Base-by-base conservation (phyloP, 2,113 vertebrate species). In the Campylomormyrus tamandua region DNA sequence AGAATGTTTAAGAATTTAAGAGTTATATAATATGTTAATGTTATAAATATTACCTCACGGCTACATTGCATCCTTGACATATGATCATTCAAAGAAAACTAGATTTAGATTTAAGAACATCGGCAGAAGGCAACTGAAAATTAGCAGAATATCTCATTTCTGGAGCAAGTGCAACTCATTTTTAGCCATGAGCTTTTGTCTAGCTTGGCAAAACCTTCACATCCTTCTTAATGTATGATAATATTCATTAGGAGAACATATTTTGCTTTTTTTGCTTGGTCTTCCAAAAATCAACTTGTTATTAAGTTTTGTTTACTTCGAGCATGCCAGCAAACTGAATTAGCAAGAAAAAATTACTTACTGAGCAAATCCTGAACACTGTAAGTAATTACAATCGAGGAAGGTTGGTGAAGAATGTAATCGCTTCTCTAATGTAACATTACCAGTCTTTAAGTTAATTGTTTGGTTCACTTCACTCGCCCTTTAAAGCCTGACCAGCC, bases 341-440 rank as follows among this genome's bases (percentile, higher is more conserved):
- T 70, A 70, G 62, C 62, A 52, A 48, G 45, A n/a, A 48, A 86
- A 85, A 52, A 86, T 31, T 52, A 86, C 46, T 86, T 86, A 86
- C 48, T 27, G 48, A 50, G 48, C 24, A 50, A 86, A 27, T 86
- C 46, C 48, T 15, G 46, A 31, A 52, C 21, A 50, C 46, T 27
- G n/a, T 49, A 84, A 84, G 19, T 83, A 49, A 86, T 50, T 86
- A 21, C 77, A 42, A 45, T 45, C 35, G 13, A 86, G 48, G 49
- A 45, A 17, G 13, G 10, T 9, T 86, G 48, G 46, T 86, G 24
- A 48, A 49, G n/a, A 48, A 50, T 19, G 84, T 15, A 52, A 15
- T 31, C 8, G 6, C 8, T 70, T 70, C 62, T 31, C 62, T 31
- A 70, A 13, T 70, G 62, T 70, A 70, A 31, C 27, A 70, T 11